Base-by-base conservation (phyloP, 2,797 vertebrate genomes). In the Nannoperca obscura region DNA sequence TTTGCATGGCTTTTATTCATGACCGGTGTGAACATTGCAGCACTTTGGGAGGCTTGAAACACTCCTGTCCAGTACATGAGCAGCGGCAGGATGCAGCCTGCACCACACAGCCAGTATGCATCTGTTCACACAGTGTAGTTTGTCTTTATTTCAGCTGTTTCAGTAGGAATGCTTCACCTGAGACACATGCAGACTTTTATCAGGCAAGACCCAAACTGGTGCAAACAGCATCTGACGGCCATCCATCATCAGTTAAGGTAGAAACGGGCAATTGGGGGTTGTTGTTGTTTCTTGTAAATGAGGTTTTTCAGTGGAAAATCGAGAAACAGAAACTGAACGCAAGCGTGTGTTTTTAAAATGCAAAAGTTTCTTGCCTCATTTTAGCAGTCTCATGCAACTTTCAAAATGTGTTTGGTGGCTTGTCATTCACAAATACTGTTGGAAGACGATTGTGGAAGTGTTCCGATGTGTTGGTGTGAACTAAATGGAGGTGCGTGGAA, bases 351-450 rank as follows among this genome's bases (percentile, higher is more conserved):
- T 32, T 76, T 34, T 20, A 20, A 58, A 30, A 59, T 61, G 12
- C 19, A 52, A 17, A 71, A 49, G 72, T 67, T 30, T 53, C 36
- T 22, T 49, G 47, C 46, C 46, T 52, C n/a, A 30, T 53, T 61
- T 32, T 22, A 42, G 11, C 47, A 24, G 17, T 53, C 36, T 17
- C 9, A 0, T 36, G 20, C 10, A 75, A 24, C 62, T 49, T 44
- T 44, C 5, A 15, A 44, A 44, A 17, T 44, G 42, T 44, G 14
- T 44, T 15, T 44, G 5, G 40, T 42, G 42, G 14, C 5, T 44
- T 17, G 14, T 44, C 15, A 44, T 44, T 44, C 15, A 17, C 13
- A 42, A 14, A 42, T 42, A 14, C 13, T 14, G 40, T 17, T 17
- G 7, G 6, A 46, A 1, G 15, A 17, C 15, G 42, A 14, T 44